These are phyloP conservation scores for Synanthedon tipuliformis DNA, from an alignment of 2,888 invertebrate genomes.

Conservation along the genomic window DNA sequence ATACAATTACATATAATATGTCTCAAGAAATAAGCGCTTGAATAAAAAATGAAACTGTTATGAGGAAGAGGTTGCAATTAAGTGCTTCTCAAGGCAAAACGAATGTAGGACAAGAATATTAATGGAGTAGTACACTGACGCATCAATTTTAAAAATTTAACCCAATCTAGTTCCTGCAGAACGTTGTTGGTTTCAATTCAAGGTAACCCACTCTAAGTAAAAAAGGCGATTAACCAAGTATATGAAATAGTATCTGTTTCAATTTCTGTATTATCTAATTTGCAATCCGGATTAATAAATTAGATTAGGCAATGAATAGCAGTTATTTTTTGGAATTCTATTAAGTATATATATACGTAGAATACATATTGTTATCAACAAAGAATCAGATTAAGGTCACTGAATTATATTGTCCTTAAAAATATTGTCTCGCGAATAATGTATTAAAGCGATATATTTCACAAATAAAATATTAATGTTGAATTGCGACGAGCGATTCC, in stretches of 20 bases:
- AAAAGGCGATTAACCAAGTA: not conserved
- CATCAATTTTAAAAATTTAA: not conserved
- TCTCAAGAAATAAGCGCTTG: constrained; percentile 14
- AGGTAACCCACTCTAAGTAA: constrained; percentile 1
- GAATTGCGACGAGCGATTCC: too few species aligned
- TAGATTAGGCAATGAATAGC: not conserved
- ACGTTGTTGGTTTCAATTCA: constrained; percentile 2
- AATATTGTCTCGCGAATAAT: too few species aligned
- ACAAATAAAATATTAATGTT: too few species aligned
- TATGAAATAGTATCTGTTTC: constrained; percentile 8
- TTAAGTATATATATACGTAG: too few species aligned
- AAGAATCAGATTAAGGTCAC: too few species aligned
- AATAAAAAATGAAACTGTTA: constrained; percentile 23
- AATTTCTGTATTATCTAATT: constrained; percentile 8
- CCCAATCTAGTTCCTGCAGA: not conserved
- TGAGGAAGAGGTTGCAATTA: constrained; percentile 27
- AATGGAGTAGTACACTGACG: not conserved
- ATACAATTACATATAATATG: constrained; percentile 14
- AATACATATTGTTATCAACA: too few species aligned
- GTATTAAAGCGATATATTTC: too few species aligned
- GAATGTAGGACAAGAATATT: constrained; percentile 4
- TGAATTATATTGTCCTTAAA: too few species aligned
- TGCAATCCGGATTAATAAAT: constrained; percentile 9
- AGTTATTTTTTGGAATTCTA: too few species aligned
- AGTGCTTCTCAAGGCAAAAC: constrained; percentile 9